Evolutionary conservation across 2,113 vertebrate species (phyloP).

Genomic region (Podilymbus podiceps): DNA sequence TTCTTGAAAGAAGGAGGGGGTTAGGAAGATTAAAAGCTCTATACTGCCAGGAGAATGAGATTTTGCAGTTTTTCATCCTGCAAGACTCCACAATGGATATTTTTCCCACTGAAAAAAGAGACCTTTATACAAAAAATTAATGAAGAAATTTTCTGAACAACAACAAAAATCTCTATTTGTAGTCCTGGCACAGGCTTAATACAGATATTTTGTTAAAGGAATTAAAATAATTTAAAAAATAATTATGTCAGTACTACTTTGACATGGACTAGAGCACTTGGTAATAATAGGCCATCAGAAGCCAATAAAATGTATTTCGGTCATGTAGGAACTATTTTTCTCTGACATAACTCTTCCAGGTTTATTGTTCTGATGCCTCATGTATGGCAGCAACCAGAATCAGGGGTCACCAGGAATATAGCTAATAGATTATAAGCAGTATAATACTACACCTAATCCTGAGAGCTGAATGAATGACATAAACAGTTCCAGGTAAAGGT

Average conservation of each 20-base stretch:
- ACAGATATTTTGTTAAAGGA: background rate
- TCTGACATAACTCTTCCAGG: background rate
- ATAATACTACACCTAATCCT: background rate
- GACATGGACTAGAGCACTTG: background rate
- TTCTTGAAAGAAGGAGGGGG: background rate
- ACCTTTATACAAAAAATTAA: background rate
- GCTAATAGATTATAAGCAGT: background rate
- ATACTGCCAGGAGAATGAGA: background rate
- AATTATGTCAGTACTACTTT: background rate
- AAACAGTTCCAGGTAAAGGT: background rate
- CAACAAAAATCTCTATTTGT: background rate
- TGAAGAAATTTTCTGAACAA: background rate
- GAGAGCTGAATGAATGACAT: background rate
- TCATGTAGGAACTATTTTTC: background rate
- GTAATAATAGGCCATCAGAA: background rate
- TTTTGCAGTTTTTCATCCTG: slow-evolving; percentile 20
- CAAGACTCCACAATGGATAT: background rate
- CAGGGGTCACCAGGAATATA: background rate
- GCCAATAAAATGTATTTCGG: background rate
- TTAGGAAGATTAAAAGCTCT: slow-evolving; percentile 31
- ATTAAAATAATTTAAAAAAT: background rate
- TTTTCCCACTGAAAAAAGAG: background rate
- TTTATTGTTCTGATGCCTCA: background rate
- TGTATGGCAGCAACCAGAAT: background rate
- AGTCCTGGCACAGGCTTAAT: background rate